These are phyloP conservation scores for Caenorhabditis plicata DNA, from an alignment of 2,888 invertebrate genomes.

Conservation along the genomic window DNA sequence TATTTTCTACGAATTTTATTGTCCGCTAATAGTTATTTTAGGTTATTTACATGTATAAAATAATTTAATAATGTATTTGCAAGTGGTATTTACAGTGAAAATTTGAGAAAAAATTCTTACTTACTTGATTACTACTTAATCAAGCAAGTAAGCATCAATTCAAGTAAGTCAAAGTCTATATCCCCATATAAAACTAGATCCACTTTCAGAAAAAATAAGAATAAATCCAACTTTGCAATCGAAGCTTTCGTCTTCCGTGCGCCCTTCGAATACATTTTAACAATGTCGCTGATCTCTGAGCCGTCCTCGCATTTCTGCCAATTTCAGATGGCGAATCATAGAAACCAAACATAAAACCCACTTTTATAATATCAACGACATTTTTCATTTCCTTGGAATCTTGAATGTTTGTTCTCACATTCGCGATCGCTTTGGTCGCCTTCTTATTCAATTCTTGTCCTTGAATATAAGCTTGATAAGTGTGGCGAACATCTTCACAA, in stretches of 20 bases:
- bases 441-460: constrained; percentile 29
- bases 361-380: constrained; percentile 15
- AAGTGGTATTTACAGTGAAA: too few species aligned
- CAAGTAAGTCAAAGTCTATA: too few species aligned
- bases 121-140: too few species aligned
- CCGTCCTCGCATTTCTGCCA: constrained; percentile 16
- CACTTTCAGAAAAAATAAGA: too few species aligned
- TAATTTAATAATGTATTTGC: too few species aligned
- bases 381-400: constrained; percentile 1
- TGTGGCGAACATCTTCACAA: constrained; percentile 27
- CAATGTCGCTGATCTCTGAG: constrained; percentile 28
- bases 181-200: too few species aligned
- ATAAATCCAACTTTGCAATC: constrained; percentile 16
- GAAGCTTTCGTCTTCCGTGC: constrained; percentile 27
- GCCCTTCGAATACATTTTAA: constrained; percentile 19
- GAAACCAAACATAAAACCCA: neutral
- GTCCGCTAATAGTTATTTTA: too few species aligned
- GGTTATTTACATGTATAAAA: too few species aligned
- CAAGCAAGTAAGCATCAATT: too few species aligned
- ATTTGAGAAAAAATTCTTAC: too few species aligned
- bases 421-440: constrained; percentile 17
- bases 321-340: neutral
- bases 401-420: constrained; percentile 21
- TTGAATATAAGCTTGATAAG: constrained; percentile 17
- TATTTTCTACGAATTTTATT: too few species aligned